Conservation (phyloP, 2,888 invertebrate genomes). For the Caradrina kadenii region DNA sequence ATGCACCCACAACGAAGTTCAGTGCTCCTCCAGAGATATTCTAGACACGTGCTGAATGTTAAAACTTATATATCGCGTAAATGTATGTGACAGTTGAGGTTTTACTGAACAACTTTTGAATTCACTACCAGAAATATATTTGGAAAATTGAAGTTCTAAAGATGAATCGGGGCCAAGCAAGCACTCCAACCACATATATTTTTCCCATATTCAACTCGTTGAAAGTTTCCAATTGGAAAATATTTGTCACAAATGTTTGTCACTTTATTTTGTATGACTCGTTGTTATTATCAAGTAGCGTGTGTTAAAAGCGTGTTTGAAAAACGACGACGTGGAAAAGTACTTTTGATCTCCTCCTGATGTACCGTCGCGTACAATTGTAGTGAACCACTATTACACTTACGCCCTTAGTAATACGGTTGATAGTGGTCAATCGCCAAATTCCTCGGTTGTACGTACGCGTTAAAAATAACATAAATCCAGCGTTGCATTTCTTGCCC, state of each 20-base stretch:
- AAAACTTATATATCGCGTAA: conserved; percentile 75
- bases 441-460: not conserved
- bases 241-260: conserved; percentile 59
- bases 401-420: too few species aligned
- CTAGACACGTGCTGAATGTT: conserved; percentile 80
- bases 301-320: conserved; percentile 17
- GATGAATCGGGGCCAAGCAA: conserved; percentile 58
- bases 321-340: conserved; percentile 15
- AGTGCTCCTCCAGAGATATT: conserved; percentile 78
- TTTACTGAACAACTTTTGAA: conserved; percentile 66
- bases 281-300: conserved; percentile 43
- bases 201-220: conserved; percentile 48
- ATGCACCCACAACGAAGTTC: conserved; percentile 82
- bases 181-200: conserved; percentile 50
- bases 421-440: too few species aligned
- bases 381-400: too few species aligned
- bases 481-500: conserved; percentile 23
- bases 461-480: conserved; percentile 29
- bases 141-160: conserved; percentile 69
- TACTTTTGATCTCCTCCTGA: not conserved
- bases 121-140: conserved; percentile 63
- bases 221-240: conserved; percentile 49
- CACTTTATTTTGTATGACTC: conserved; percentile 30
- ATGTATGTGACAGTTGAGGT: conserved; percentile 75
- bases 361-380: too few species aligned